These are phyloP conservation scores for Grammomys surdaster DNA, from an alignment of 2,113 vertebrate genomes.

Conservation along the genomic window DNA sequence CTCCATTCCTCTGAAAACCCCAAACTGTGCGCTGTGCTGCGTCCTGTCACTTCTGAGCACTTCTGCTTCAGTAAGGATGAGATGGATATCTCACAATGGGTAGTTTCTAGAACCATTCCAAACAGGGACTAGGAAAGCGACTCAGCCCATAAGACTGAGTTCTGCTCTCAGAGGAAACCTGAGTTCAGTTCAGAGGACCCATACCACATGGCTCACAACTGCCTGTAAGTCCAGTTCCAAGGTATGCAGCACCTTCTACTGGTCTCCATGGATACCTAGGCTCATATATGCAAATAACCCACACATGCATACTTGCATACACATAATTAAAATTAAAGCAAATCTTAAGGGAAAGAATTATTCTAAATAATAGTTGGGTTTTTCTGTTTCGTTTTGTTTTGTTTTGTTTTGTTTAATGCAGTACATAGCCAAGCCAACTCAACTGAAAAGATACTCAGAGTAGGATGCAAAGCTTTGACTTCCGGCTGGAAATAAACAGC, in stretches of 20 bases:
- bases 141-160: neutral
- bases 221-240: neutral
- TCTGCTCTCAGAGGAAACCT: neutral
- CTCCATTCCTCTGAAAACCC: neutral
- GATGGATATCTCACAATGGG: neutral
- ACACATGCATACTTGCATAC: neutral
- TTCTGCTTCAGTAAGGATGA: neutral
- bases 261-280: neutral
- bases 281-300: neutral
- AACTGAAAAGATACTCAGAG: neutral
- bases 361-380: neutral
- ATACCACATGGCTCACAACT: too few relatives aligned
- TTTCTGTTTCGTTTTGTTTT: too few relatives aligned
- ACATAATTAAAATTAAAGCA: neutral
- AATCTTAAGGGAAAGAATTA: neutral
- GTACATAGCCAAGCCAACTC: neutral
- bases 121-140: neutral
- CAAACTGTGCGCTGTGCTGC: neutral
- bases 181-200: neutral
- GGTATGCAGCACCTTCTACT: neutral
- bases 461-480: constrained; percentile 17
- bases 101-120: neutral
- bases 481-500: neutral
- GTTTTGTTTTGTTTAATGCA: neutral
- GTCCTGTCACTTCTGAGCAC: neutral